Base-by-base conservation (phyloP, 2,797 vertebrate genomes). In the Eidolon dupreanum region DNA sequence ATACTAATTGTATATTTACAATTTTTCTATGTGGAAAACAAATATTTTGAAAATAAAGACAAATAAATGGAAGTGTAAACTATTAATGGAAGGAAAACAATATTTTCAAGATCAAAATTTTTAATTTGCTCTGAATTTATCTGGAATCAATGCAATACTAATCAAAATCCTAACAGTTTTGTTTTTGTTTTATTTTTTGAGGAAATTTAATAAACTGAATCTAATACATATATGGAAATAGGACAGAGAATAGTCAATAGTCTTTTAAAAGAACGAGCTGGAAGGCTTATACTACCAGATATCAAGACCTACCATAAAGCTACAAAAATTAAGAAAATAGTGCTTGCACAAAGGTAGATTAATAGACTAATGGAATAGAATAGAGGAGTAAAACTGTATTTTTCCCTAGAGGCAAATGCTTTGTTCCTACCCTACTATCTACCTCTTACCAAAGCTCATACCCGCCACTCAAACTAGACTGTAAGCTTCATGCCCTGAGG, bases 101-200 rank as follows among this genome's bases (percentile, higher is more conserved):
- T 68, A 73, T 78, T 83, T 91, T 84, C 68, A 95, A 95, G 28
- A 74, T 92, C 31, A 68, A 16, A 85, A 38, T 75, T 91, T 93
- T 85, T 38, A 81, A 75, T 63, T 83, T 92, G 36, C 22, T 85
- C 51, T 33, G 66, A 43, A 74, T 78, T 88, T 84, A 90, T 57
- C 49, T 70, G 49, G 28, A 49, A 49, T 57, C 46, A 82, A 26
- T 74, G 41, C 63, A n/a, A 66, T 61, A 11, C 41, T 26, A 59
- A 75, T 70, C n/a, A 94, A 84, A 84, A 66, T 91, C 19, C 11
- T 55, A 81, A n/a, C 31, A 46, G 12, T 8, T 63, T 82, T 89
- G 68, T 71, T 28, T 24, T 17, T 36, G 2, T 33, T 15, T 20
- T 20, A 33, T 53, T 38, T 66, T 79, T 66, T 55, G 8, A 70